Base-by-base conservation (phyloP, 2,888 invertebrate genomes). In the Tribolium freemani region DNA sequence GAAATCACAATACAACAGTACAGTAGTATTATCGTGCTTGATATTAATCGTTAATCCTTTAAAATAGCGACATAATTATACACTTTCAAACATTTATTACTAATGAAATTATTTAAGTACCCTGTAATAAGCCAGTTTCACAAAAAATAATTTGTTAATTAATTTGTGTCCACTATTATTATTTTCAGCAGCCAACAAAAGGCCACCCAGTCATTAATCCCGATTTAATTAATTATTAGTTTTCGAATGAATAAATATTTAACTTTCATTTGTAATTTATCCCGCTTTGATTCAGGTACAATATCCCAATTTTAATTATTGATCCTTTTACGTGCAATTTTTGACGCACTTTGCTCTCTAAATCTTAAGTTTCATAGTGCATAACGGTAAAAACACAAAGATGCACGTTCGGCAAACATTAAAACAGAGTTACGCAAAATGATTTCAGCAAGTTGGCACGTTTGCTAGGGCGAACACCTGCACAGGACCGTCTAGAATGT, bases 401-500 rank as follows among this genome's bases (percentile, higher is more conserved):
- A 67, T 71, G 66, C 74, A 76, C 77, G 76, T 78, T 77, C 76
- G 68, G 73, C 77, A 79, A 78, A 79, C 76, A 79, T 78, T 79
- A 79, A 77, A 77, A 79, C 75, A 75, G 74, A 77, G 75, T 78
- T 77, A 76, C 76, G 74, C 74, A 74, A 75, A 79, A 79, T 78
- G 75, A 78, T 76, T 78, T 74, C 71, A 16, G 71, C 70, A 70
- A 76, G 71, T 73, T 73, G 64, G 75, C 78, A 76, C 76, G 76
- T 75, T 68, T 74, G 69, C 64, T 31, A 38, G 56, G 50, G 69
- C 67, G 75, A 75, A 75, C 78, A 78, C 76, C 76, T 76, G 76
- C 76, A 73, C 74, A 60, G 67, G 60, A 72, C 70, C 60, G 46
- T 69, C 63, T 54, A 70, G 74, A 79, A 78, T 78, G 81, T 79